Evolutionary conservation across 53 echinoderm and acorn worm genomes (phyloP).

Genomic region (Mesocentrotus franciscanus): DNA sequence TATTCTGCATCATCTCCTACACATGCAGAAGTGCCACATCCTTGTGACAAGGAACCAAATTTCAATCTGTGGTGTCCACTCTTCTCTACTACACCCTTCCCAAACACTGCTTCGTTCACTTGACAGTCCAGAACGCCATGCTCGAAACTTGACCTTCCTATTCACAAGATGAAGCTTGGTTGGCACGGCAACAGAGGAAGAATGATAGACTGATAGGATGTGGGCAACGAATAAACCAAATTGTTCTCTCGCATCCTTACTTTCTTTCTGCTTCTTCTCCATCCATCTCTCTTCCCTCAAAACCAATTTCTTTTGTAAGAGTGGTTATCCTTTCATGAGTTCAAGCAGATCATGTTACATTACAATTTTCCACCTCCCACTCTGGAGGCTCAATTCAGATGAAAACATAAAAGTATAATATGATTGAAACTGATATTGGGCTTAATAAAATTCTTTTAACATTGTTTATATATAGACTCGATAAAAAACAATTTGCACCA

Average conservation of each 20-base stretch:
- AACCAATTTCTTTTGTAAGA: slow-evolving; percentile 49
- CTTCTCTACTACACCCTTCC: slow-evolving; percentile 40
- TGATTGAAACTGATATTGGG: slow-evolving; percentile 14
- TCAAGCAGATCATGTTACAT: slow-evolving; percentile 59
- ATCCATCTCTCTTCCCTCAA: slow-evolving; percentile 25
- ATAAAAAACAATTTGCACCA: neutral
- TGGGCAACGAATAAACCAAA: slow-evolving; percentile 40
- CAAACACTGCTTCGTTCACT: slow-evolving; percentile 64
- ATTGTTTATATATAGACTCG: neutral
- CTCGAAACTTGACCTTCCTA: slow-evolving; percentile 67
- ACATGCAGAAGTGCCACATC: neutral
- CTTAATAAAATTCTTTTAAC: neutral
- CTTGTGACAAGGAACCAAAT: slow-evolving; percentile 40
- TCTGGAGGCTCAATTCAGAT: slow-evolving; percentile 3
- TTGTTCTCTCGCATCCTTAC: slow-evolving; percentile 30
- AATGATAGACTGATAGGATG: slow-evolving; percentile 54
- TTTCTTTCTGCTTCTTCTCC: slow-evolving; percentile 22
- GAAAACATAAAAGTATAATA: neutral
- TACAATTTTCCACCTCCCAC: slow-evolving; percentile 49
- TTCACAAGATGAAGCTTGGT: slow-evolving; percentile 68
- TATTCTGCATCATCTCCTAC: neutral
- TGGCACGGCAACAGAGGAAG: slow-evolving; percentile 63
- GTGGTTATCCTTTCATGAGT: slow-evolving; percentile 48
- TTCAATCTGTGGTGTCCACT: slow-evolving; percentile 39
- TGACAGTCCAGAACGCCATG: slow-evolving; percentile 63